These are phyloP conservation scores for Orestias chungarensis DNA, from an alignment of 2,797 vertebrate species.

Conservation along the genomic window DNA sequence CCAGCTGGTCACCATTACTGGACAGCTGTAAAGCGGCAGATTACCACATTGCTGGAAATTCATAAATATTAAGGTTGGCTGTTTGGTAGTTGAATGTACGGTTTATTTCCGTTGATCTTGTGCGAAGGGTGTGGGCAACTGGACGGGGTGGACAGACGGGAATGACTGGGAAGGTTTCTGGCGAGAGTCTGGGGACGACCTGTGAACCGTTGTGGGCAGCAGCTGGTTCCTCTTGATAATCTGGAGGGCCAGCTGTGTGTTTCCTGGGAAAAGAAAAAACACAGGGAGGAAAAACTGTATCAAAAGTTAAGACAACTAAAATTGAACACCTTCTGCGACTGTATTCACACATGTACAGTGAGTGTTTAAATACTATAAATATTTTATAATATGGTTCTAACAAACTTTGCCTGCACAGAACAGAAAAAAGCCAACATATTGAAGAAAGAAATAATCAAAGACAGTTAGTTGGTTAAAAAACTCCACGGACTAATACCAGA, in stretches of 20 bases:
- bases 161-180: constrained; percentile 86
- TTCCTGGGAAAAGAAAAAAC: constrained; percentile 74
- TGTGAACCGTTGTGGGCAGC: constrained; percentile 85
- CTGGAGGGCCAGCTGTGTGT: constrained; percentile 96
- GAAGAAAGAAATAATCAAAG: not conserved
- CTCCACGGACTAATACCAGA: too few relatives aligned
- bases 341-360: too few relatives aligned
- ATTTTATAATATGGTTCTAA: too few relatives aligned
- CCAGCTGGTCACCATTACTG: constrained; percentile 27
- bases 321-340: too few relatives aligned
- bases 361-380: too few relatives aligned
- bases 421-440: not conserved
- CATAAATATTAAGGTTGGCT: not conserved
- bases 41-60: constrained; percentile 3
- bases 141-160: constrained; percentile 84
- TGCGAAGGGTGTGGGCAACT: constrained; percentile 89
- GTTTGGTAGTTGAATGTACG: not conserved
- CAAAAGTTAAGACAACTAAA: too few relatives aligned
- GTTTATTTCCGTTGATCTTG: constrained; percentile 92
- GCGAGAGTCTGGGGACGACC: constrained; percentile 85
- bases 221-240: constrained; percentile 99
- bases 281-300: not conserved
- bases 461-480: not conserved
- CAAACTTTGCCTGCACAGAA: not conserved
- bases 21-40: not conserved